A percentile compares a stretch with the other conserved stretches of the same genome.
phyloP scores from a whole-genome alignment of 2,113 vertebrate genomes.

The Plestiodon gilberti region DNA sequence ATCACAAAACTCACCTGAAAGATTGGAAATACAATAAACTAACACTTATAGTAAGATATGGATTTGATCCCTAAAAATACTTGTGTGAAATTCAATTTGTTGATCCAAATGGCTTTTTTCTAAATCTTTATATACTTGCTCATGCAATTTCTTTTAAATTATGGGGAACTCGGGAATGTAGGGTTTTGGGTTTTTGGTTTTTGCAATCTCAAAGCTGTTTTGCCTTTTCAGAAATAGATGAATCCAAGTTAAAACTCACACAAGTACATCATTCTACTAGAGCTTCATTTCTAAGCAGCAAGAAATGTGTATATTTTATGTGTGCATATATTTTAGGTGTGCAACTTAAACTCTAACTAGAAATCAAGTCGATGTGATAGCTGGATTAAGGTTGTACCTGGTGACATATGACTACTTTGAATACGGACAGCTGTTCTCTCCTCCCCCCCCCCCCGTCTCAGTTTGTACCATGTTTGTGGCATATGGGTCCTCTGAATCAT shows the following conservation, averaged over 20 bases:
- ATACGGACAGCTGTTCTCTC: too few species aligned
- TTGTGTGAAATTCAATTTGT: not conserved
- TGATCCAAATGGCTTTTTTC: not conserved
- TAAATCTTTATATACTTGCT: not conserved
- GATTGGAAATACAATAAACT: not conserved
- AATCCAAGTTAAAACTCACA: not conserved
- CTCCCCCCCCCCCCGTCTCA: not conserved
- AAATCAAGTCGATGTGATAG: too few species aligned
- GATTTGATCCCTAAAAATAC: not conserved
- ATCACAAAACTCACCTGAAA: not conserved
- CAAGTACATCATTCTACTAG: not conserved
- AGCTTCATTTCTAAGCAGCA: not conserved
- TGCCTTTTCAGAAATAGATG: not conserved
- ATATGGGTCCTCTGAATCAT: not conserved
- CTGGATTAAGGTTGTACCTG: too few species aligned
- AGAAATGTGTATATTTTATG: too few species aligned
- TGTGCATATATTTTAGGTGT: too few species aligned
- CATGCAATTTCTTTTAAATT: not conserved
- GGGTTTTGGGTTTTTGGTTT: too few species aligned
- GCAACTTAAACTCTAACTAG: too few species aligned
- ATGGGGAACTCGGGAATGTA: not conserved
- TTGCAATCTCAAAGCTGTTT: not conserved
- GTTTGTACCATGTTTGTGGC: not conserved
- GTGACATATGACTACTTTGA: too few species aligned
- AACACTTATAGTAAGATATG: not conserved